Evolutionary conservation across 2,888 invertebrate genomes (phyloP), one percentile per base, ranked within the genome.

Genomic region (Heterodera filipjevi): DNA sequence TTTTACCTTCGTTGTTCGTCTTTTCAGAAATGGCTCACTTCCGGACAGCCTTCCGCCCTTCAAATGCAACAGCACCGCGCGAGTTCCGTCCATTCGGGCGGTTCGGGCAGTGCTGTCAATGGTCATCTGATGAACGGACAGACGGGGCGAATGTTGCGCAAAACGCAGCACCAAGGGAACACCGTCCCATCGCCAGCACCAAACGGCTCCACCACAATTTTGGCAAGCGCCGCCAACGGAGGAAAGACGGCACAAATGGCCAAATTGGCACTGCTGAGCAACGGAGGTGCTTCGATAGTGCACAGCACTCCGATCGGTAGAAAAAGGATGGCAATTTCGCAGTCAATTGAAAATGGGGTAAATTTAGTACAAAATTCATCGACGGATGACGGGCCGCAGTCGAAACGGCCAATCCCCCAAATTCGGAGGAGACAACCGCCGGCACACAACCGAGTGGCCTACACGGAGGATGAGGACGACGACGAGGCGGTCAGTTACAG

Each of bases 1-100:
- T 59, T 10, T 12, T 27, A 27, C n/a, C 39, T n/a, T 16, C 16
- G 22, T 6, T 14, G 12, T 27, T 8, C 32, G 30, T 32, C 6
- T 3, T n/a, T 44, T 44, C 19, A 86, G 73, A 80, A 83, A 39
- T 87, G 86, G 87, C 80, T 80, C 2, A 70, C 84, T 71, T 81
- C 83, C 19, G 83, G 83, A 53, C 86, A 85, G 30, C 83, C 84
- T 6, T 84, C 84, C 66, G 85, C 85, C 66, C 80, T 85, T 14
- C 78, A 85, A 22, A 82, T 85, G n/a, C 78, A 66, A 30, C 77
- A 79, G 33, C 84, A 84, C 66, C 81, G 82, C 1, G 82, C 82
- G 8, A 82, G 82, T 53, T 77, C 77, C 46, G 78, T 82, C 33
- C 80, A 82, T 74, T 82, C 82, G 22, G 82, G 82, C 19, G 82